Evolutionary conservation across 2,797 vertebrate species (phyloP).

Genomic region (Protosalanx chinensis): DNA sequence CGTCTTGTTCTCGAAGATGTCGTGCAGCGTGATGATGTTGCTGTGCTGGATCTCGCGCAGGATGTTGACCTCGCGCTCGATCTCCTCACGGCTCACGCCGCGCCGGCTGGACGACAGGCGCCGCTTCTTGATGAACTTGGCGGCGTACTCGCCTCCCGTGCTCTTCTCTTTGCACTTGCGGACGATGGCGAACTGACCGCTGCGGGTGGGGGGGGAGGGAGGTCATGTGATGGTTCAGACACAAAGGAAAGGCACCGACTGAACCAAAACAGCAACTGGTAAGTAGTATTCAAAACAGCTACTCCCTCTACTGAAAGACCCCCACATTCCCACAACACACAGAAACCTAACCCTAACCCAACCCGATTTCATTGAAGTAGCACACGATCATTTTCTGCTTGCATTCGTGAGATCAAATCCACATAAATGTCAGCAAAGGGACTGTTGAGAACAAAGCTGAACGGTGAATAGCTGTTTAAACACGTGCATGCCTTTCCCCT

Average conservation of each 20-base stretch:
- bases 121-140: constrained; percentile 98
- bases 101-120: constrained; percentile 92
- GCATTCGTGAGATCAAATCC: too few species aligned
- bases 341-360: not conserved
- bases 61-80: constrained; percentile 95
- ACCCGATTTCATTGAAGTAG: not conserved
- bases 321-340: not conserved
- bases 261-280: not conserved
- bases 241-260: rapidly evolving
- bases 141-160: constrained; percentile 81
- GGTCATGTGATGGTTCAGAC: not conserved
- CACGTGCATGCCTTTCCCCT: constrained; percentile 14
- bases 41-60: constrained; percentile 94
- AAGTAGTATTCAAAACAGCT: not conserved
- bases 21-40: constrained; percentile 97
- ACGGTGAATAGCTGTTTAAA: constrained; percentile 11
- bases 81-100: constrained; percentile 96
- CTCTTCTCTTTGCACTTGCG: constrained; percentile 90
- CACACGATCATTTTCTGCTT: not conserved
- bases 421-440: not conserved
- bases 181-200: constrained; percentile 95
- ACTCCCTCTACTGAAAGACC: not conserved
- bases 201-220: constrained; percentile 45
- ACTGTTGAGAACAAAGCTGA: not conserved
- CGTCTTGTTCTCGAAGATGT: constrained; percentile 97